Evolutionary conservation across 2,113 vertebrate genomes (phyloP).

Genomic region (Syrrhaptes paradoxus): DNA sequence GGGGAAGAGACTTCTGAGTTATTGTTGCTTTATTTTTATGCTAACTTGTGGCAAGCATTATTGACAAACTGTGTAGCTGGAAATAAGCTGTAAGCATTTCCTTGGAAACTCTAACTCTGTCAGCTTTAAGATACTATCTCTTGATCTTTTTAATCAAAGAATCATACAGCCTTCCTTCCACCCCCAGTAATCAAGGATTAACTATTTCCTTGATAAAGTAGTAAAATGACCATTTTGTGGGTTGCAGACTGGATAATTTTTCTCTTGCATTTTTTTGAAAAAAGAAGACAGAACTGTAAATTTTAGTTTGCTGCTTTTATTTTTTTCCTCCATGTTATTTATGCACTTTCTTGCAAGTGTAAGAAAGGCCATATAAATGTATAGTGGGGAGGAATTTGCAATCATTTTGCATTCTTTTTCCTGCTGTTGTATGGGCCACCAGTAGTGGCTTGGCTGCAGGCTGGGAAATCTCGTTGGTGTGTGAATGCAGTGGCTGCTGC

Average conservation of each 20-base stretch:
- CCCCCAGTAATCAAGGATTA: background rate
- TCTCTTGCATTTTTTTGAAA: background rate
- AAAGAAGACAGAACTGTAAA: background rate
- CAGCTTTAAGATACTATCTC: background rate
- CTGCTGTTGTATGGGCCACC: background rate
- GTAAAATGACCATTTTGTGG: background rate
- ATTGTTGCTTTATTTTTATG: background rate
- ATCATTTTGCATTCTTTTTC: background rate
- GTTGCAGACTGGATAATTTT: background rate
- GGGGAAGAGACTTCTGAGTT: background rate
- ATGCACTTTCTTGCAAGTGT: background rate
- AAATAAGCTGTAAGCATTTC: background rate
- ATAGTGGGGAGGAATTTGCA: background rate
- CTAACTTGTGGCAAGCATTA: background rate
- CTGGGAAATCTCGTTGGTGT: background rate
- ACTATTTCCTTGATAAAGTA: background rate
- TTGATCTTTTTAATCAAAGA: background rate
- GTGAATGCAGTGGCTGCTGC: background rate
- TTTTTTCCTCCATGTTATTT: background rate
- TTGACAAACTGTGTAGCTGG: background rate
- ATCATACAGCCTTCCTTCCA: background rate
- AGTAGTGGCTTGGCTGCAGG: background rate
- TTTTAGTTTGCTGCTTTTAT: background rate
- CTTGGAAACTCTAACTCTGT: background rate
- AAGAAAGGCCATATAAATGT: background rate